These are phyloP conservation scores for Meiosimyza decipiens DNA, from an alignment of 2,888 invertebrate genomes.

Conservation along the genomic window DNA sequence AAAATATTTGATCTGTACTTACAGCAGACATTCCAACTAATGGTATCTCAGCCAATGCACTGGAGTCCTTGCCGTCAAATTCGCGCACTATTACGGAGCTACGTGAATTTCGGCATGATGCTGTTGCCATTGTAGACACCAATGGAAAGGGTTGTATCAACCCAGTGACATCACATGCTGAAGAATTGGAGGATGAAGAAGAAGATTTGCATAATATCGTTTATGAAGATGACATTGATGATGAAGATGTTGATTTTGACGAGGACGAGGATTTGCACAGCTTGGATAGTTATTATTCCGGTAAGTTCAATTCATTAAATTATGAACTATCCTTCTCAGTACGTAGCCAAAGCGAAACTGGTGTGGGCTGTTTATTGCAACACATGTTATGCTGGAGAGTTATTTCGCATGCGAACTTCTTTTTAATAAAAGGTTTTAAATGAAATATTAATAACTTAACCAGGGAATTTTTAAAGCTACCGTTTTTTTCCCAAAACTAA, in stretches of 20 bases:
- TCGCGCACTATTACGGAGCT: background rate
- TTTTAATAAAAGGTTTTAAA: too few relatives aligned
- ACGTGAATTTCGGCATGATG: background rate
- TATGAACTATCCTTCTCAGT: too few relatives aligned
- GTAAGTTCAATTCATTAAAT: constrained; percentile 51
- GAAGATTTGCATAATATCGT: constrained; percentile 45
- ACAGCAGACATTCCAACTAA: constrained; percentile 4
- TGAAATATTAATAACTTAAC: too few relatives aligned
- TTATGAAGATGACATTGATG: constrained; percentile 43
- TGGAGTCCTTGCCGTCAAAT: background rate
- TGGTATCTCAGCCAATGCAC: background rate
- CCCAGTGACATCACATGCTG: background rate
- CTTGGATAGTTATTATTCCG: constrained; percentile 66
- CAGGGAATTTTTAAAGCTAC: too few relatives aligned
- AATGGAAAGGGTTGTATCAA: constrained; percentile 7
- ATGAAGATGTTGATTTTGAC: constrained; percentile 51
- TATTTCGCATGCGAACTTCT: too few relatives aligned
- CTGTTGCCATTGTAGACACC: background rate
- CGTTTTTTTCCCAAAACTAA: too few relatives aligned
- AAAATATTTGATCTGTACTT: constrained; percentile 27
- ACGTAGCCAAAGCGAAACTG: too few relatives aligned
- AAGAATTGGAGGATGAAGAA: constrained; percentile 35
- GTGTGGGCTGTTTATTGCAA: too few relatives aligned
- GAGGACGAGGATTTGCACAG: constrained; percentile 63
- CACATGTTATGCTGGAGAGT: too few relatives aligned